These are phyloP conservation scores for Pan troglodytes DNA, from an alignment of 2,113 vertebrate species.

Conservation along the genomic window DNA sequence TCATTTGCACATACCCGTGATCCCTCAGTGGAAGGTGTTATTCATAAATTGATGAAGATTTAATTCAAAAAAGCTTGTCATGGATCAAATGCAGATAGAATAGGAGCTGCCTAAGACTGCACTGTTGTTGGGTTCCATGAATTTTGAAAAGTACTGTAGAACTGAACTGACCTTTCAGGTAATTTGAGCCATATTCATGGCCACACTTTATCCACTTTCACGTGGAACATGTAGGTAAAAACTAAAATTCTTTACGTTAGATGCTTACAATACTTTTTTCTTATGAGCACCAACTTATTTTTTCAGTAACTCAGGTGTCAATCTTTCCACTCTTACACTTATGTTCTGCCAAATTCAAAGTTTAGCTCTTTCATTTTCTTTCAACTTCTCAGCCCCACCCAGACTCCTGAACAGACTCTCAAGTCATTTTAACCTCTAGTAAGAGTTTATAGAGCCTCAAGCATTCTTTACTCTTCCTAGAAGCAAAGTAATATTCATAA, in stretches of 20 bases:
- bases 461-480: slow-evolving; percentile 4
- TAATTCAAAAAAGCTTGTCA: not conserved
- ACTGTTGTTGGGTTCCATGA: not conserved
- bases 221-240: not conserved
- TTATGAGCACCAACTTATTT: not conserved
- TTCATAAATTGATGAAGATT: not conserved
- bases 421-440: not conserved
- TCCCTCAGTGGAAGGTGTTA: not conserved
- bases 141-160: not conserved
- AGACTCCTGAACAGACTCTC: slow-evolving; percentile 29
- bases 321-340: not conserved
- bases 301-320: not conserved
- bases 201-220: not conserved
- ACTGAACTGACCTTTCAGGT: not conserved
- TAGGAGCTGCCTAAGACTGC: not conserved
- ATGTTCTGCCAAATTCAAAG: slow-evolving; percentile 2
- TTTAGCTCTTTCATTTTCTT: slow-evolving; percentile 21
- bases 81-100: not conserved
- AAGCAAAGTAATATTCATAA: not conserved
- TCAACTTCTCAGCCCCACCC: slow-evolving; percentile 14
- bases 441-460: slow-evolving; percentile 4
- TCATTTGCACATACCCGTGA: not conserved
- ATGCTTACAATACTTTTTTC: not conserved
- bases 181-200: not conserved
- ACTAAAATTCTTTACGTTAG: not conserved